These are phyloP conservation scores for Hesperia comma DNA, from an alignment of 2,888 invertebrate species.

Conservation along the genomic window DNA sequence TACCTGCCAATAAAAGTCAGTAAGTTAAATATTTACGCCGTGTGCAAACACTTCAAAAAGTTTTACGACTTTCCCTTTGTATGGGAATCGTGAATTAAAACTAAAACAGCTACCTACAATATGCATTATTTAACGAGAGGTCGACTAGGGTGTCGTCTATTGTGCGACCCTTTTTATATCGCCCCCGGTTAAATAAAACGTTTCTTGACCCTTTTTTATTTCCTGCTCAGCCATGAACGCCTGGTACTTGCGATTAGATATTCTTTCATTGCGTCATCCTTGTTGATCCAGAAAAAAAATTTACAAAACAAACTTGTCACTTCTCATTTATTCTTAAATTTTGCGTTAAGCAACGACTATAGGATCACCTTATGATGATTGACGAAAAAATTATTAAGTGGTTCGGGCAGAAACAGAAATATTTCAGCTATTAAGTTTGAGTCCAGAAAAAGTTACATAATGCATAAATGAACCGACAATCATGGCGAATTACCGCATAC, in stretches of 20 bases:
- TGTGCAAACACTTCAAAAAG: constrained; percentile 13
- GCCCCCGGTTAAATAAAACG: constrained; percentile 48
- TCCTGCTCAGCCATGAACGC: constrained; percentile 56
- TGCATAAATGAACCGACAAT: too few species aligned
- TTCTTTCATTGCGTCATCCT: constrained; percentile 38
- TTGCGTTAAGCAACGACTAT: too few species aligned
- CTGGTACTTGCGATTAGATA: constrained; percentile 63
- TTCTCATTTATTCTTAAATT: too few species aligned
- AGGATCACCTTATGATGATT: too few species aligned
- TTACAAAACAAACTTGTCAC: too few species aligned
- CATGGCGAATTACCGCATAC: too few species aligned
- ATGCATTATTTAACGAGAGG: constrained; percentile 44
- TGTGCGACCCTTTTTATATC: constrained; percentile 54
- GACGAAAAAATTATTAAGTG: too few species aligned
- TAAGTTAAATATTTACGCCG: constrained; percentile 21
- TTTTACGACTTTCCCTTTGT: constrained; percentile 26
- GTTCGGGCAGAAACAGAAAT: too few species aligned
- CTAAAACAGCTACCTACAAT: constrained; percentile 35
- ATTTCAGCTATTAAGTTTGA: too few species aligned
- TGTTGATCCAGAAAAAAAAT: not conserved
- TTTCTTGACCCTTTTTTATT: constrained; percentile 50
- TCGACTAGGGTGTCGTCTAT: constrained; percentile 51
- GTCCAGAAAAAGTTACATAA: too few species aligned
- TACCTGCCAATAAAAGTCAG: constrained; percentile 1
- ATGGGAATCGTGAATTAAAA: constrained; percentile 21